phyloP scores from a whole-genome alignment of 2,113 vertebrate species.

The Myotis brandtii region DNA sequence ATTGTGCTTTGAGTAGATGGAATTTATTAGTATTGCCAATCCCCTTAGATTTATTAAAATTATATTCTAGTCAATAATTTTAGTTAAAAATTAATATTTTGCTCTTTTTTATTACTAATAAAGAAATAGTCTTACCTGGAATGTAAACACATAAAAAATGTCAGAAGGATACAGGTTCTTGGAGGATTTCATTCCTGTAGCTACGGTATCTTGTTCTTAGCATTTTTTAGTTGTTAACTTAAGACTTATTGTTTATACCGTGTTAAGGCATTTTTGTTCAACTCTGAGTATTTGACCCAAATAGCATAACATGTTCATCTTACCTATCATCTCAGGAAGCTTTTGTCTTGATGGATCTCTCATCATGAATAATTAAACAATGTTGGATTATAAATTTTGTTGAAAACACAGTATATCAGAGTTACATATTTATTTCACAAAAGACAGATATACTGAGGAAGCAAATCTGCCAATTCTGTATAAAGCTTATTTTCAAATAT shows the following conservation, averaged over 20 bases:
- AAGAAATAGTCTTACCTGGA: neutral
- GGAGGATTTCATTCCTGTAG: conserved; percentile 37
- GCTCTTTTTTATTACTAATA: conserved; percentile 41
- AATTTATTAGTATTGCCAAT: conserved; percentile 52
- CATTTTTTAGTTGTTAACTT: neutral
- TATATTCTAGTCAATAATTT: conserved; percentile 12
- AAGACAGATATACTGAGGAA: conserved; percentile 73
- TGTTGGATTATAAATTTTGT: conserved; percentile 74
- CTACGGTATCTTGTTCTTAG: neutral
- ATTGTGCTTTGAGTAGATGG: neutral
- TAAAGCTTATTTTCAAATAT: conserved; percentile 76
- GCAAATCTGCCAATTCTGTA: conserved; percentile 75
- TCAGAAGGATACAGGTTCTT: neutral
- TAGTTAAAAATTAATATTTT: conserved; percentile 52
- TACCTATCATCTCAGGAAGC: conserved; percentile 53
- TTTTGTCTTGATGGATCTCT: conserved; percentile 74
- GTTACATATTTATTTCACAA: conserved; percentile 78
- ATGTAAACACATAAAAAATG: neutral
- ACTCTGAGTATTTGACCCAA: conserved; percentile 27
- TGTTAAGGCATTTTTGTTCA: conserved; percentile 1
- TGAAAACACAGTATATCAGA: conserved; percentile 72
- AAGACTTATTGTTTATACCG: neutral
- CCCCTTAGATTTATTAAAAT: conserved; percentile 39
- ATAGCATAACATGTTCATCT: conserved; percentile 58
- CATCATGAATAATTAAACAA: conserved; percentile 83